A percentile compares a stretch with the other conserved stretches of the same genome.
Evolutionary conservation across 2,797 vertebrate genomes (phyloP).

Genomic region (Paratrypauchen microcephalus): DNA sequence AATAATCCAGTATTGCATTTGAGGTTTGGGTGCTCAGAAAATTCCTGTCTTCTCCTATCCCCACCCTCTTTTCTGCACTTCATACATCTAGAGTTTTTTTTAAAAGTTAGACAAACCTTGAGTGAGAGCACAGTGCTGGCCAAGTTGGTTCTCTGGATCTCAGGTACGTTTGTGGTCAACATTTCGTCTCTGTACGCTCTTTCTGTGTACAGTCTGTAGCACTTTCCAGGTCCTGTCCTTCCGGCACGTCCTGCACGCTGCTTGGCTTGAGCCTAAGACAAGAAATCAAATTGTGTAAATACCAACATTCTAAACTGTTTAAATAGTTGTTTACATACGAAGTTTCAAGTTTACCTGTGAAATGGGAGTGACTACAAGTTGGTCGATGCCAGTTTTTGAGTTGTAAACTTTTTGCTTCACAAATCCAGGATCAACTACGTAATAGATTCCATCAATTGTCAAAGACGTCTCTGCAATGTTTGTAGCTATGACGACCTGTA

Average conservation of each 20-base stretch:
- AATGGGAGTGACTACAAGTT: slow-evolving; percentile 97
- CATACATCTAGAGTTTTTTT: too few relatives aligned
- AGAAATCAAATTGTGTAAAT: neutral
- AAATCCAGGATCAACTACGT: slow-evolving; percentile 96
- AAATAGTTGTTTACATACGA: neutral
- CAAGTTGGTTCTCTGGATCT: slow-evolving; percentile 97
- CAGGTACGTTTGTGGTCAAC: slow-evolving; percentile 97
- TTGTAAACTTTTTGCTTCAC: slow-evolving; percentile 99
- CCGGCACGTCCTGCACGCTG: slow-evolving; percentile 95
- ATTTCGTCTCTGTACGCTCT: slow-evolving; percentile 97
- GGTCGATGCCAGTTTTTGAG: slow-evolving; percentile 98
- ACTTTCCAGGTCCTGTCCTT: slow-evolving; percentile 93
- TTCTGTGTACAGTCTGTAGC: slow-evolving; percentile 93
- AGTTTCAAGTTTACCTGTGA: slow-evolving; percentile 82
- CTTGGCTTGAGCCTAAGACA: slow-evolving; percentile 92
- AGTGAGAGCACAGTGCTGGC: slow-evolving; percentile 96
- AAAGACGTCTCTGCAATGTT: slow-evolving; percentile 98
- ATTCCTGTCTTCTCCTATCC: too few relatives aligned
- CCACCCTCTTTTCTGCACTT: too few relatives aligned
- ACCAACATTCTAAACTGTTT: neutral
- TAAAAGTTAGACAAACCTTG: slow-evolving; percentile 78
- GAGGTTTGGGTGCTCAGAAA: too few relatives aligned
- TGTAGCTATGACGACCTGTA: slow-evolving; percentile 94
- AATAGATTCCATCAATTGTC: slow-evolving; percentile 98
- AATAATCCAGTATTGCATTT: too few relatives aligned